Evolutionary conservation across 2,888 invertebrate genomes (phyloP).

Genomic region (Drosophila basisetae): DNA sequence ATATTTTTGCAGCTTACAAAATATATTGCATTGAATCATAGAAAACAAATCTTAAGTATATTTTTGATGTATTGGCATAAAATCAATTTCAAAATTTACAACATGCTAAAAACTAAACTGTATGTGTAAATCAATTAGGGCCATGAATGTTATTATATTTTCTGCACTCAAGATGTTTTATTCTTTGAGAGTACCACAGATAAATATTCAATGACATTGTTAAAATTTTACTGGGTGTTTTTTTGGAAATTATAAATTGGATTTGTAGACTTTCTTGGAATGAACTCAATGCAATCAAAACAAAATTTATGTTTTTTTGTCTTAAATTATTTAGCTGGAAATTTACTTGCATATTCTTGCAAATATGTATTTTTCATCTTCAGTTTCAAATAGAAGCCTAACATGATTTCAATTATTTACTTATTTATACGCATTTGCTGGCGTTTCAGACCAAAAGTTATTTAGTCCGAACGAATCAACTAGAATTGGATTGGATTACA

Average conservation of each 20-base stretch:
- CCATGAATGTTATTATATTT: background rate
- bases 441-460: slow-evolving; percentile 18
- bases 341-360: slow-evolving; percentile 21
- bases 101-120: too few relatives aligned
- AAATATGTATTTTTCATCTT: slow-evolving; percentile 12
- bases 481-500: slow-evolving; percentile 12
- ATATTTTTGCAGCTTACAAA: background rate
- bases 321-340: slow-evolving; percentile 3
- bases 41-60: background rate
- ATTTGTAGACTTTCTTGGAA: background rate
- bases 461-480: slow-evolving; percentile 30
- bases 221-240: background rate
- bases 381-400: slow-evolving; percentile 10
- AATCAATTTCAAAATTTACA: background rate
- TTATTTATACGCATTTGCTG: slow-evolving; percentile 37
- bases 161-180: background rate
- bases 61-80: background rate
- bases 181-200: background rate
- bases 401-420: slow-evolving; percentile 46
- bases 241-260: background rate
- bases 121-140: background rate
- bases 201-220: background rate
- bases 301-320: background rate
- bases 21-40: background rate
- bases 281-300: background rate